phyloP scores from a whole-genome alignment of 1,140 invertebrate genomes.

The Orius laevigatus region DNA sequence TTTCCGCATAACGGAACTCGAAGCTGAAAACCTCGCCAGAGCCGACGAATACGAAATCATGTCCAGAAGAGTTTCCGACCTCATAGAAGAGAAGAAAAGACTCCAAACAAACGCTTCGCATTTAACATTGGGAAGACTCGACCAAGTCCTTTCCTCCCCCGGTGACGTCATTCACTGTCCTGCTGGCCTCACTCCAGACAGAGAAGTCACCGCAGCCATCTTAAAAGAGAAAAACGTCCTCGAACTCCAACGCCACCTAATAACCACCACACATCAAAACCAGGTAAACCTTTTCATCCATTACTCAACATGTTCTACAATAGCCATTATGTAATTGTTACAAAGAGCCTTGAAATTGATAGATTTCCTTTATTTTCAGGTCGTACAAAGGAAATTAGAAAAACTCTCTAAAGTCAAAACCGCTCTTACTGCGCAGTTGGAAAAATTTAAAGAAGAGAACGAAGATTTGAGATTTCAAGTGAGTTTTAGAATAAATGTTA shows the following conservation, averaged over 20 bases:
- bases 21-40: not conserved
- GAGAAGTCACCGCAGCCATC: constrained; percentile 60
- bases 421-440: constrained; percentile 45
- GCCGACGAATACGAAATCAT: not conserved
- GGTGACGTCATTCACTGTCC: constrained; percentile 14
- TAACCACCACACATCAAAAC: constrained; percentile 67
- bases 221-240: constrained; percentile 60
- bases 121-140: constrained; percentile 14
- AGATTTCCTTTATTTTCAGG: constrained; percentile 33
- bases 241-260: constrained; percentile 65
- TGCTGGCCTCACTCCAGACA: constrained; percentile 22
- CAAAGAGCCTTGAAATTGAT: too few species aligned
- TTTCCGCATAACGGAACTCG: not conserved
- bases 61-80: constrained; percentile 2
- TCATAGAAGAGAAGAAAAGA: not conserved
- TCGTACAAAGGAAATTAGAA: constrained; percentile 47
- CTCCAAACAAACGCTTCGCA: not conserved
- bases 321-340: too few species aligned
- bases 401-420: constrained; percentile 42
- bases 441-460: constrained; percentile 55
- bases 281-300: constrained; percentile 43
- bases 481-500: not conserved
- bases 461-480: constrained; percentile 70
- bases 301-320: too few species aligned
- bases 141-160: constrained; percentile 18